A percentile compares a stretch with the other conserved stretches of the same genome.
Conservation (phyloP, 1,140 invertebrate species). For the Drosophila jambulina region DNA sequence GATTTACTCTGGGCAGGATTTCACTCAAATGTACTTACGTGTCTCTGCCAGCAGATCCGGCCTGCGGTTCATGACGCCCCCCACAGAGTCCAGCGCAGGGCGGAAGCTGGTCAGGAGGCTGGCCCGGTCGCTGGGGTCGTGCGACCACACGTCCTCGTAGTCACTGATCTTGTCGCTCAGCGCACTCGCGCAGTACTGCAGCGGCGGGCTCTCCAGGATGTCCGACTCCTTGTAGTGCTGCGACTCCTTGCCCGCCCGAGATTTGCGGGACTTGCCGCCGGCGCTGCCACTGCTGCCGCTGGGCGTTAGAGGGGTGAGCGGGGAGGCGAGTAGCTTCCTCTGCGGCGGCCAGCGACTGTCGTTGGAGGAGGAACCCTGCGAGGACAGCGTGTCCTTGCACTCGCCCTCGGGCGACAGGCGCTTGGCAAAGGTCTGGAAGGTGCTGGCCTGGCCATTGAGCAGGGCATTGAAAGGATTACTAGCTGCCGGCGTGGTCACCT, state of each 20-base stretch:
- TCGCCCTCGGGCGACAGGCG: constrained; percentile 86
- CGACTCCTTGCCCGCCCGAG: constrained; percentile 86
- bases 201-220: constrained; percentile 92
- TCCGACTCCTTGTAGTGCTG: constrained; percentile 92
- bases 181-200: constrained; percentile 92
- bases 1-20: background rate
- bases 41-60: constrained; percentile 89
- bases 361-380: constrained; percentile 85
- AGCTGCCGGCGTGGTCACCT: constrained; percentile 81
- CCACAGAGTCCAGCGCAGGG: constrained; percentile 68
- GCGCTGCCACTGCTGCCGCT: constrained; percentile 29
- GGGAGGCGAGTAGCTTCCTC: constrained; percentile 71
- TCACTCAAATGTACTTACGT: constrained; percentile 86
- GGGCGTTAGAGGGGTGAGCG: constrained; percentile 50
- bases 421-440: constrained; percentile 85
- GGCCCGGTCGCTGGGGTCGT: constrained; percentile 87
- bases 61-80: constrained; percentile 86
- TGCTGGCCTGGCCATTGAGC: constrained; percentile 71
- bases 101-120: constrained; percentile 86
- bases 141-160: constrained; percentile 97
- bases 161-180: constrained; percentile 96
- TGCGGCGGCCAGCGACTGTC: constrained; percentile 80
- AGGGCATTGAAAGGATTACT: constrained; percentile 74
- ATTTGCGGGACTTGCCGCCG: constrained; percentile 68
- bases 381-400: constrained; percentile 85